A percentile compares a stretch with the other conserved stretches of the same genome.
phyloP scores from a whole-genome alignment of 2,797 vertebrate species.

The Lophius americanus region DNA sequence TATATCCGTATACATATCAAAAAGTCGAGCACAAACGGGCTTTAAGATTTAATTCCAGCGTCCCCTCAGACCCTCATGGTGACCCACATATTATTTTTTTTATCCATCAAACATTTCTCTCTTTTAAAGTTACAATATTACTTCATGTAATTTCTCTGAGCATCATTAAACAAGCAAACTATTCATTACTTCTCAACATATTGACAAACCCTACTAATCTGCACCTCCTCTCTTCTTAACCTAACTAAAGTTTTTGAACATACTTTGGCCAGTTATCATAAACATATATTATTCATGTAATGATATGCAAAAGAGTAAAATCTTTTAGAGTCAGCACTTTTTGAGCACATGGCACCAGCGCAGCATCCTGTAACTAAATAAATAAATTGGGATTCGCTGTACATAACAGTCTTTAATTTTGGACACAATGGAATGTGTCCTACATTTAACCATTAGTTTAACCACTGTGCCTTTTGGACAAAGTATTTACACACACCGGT shows the following conservation, averaged over 20 bases:
- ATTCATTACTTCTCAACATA: slow-evolving; percentile 57
- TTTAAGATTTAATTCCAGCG: too few relatives aligned
- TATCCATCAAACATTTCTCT: slow-evolving; percentile 1
- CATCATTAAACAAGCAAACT: slow-evolving; percentile 58
- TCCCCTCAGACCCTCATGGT: too few relatives aligned
- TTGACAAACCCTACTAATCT: slow-evolving; percentile 41
- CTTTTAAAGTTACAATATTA: slow-evolving; percentile 40
- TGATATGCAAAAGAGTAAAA: slow-evolving; percentile 67
- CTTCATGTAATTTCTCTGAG: slow-evolving; percentile 48
- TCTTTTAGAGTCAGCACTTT: slow-evolving; percentile 62
- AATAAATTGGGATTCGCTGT: slow-evolving; percentile 53
- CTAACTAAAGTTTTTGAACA: slow-evolving; percentile 70
- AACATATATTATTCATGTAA: slow-evolving; percentile 78
- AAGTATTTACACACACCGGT: slow-evolving; percentile 49
- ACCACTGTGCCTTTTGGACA: slow-evolving; percentile 50
- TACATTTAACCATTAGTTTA: slow-evolving; percentile 37
- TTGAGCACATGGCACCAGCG: slow-evolving; percentile 48
- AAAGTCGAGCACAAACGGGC: too few relatives aligned
- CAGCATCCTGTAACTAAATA: slow-evolving; percentile 56
- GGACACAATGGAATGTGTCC: slow-evolving; percentile 37
- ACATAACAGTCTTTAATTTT: slow-evolving; percentile 51
- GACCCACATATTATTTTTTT: background rate
- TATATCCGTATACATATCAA: too few relatives aligned
- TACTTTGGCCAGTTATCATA: slow-evolving; percentile 72
- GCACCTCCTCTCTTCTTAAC: slow-evolving; percentile 24